These are phyloP conservation scores for Philaenus spumarius DNA, from an alignment of 1,140 invertebrate genomes.

Conservation along the genomic window DNA sequence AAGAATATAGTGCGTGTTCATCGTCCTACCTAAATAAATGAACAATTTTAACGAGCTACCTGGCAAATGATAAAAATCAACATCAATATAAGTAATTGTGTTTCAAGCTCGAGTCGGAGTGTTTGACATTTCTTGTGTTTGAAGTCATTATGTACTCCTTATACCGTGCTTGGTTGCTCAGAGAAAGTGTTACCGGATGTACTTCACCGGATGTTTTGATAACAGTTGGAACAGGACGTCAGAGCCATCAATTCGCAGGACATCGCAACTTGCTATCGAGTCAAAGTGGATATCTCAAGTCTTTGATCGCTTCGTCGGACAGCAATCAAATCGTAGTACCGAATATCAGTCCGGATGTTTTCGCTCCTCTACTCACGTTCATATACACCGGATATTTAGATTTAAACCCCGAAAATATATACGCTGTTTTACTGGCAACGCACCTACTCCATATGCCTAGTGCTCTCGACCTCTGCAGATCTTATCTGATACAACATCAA, in stretches of 20 bases:
- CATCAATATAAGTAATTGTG: no score
- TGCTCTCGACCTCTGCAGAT: constrained; percentile 58
- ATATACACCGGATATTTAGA: constrained; percentile 71
- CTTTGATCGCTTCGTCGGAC: constrained; percentile 42
- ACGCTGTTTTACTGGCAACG: constrained; percentile 62
- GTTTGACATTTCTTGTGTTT: no score
- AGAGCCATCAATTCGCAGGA: constrained; percentile 53
- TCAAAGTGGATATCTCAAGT: constrained; percentile 63
- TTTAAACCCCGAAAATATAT: constrained; percentile 61
- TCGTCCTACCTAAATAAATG: no score
- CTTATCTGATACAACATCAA: constrained; percentile 39
- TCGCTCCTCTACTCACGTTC: constrained; percentile 62
- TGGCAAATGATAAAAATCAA: no score
- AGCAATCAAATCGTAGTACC: constrained; percentile 42
- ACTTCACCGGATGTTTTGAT: constrained; percentile 50
- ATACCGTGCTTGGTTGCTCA: constrained; percentile 56
- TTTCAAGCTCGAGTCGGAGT: no score
- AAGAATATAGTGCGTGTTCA: no score
- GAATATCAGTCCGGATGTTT: constrained; percentile 57
- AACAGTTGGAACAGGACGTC: constrained; percentile 47
- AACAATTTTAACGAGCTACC: no score
- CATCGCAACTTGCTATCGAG: constrained; percentile 56
- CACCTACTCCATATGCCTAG: constrained; percentile 69
- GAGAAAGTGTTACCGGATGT: constrained; percentile 34
- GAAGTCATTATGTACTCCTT: constrained; percentile 58